Conservation (phyloP, 30 jellyfish, hydroid and myxozoan genomes). For the Hydractinia symbiolongicarpus region DNA sequence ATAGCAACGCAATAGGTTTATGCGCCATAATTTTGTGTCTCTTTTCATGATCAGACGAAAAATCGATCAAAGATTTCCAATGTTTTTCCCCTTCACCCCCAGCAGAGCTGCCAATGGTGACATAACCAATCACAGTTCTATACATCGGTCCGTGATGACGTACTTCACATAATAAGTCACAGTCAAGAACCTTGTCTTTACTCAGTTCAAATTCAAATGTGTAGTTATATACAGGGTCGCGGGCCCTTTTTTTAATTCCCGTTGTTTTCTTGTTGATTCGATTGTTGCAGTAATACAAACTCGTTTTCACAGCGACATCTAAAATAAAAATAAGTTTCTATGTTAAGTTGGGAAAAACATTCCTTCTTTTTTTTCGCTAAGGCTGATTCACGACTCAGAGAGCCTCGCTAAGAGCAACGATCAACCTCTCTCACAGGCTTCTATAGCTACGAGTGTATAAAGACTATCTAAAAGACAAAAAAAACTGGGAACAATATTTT, state of each 20-base stretch:
- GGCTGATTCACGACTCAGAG: too few relatives aligned
- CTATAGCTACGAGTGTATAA: too few relatives aligned
- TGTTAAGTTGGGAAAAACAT: background rate
- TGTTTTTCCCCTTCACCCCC: constrained; percentile 52
- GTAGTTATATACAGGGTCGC: constrained; percentile 47
- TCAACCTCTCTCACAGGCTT: too few relatives aligned
- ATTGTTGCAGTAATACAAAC: constrained; percentile 37
- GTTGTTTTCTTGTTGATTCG: constrained; percentile 43
- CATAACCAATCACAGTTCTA: constrained; percentile 56
- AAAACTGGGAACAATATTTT: too few relatives aligned
- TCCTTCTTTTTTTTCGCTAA: too few relatives aligned
- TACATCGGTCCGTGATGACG: constrained; percentile 69
- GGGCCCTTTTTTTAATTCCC: constrained; percentile 34
- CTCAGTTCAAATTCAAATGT: constrained; percentile 57
- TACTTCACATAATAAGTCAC: constrained; percentile 60
- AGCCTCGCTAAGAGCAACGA: too few relatives aligned
- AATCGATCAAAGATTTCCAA: constrained; percentile 66
- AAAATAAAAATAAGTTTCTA: background rate
- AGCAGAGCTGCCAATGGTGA: constrained; percentile 70
- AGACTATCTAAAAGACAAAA: too few relatives aligned
- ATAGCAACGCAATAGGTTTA: constrained; percentile 24
- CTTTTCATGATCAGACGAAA: constrained; percentile 30
- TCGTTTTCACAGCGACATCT: constrained; percentile 66
- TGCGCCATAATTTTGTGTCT: constrained; percentile 9
- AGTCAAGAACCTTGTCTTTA: constrained; percentile 41